These are phyloP conservation scores for Pagetopsis macropterus DNA, from an alignment of 2,797 vertebrate genomes.

Conservation along the genomic window DNA sequence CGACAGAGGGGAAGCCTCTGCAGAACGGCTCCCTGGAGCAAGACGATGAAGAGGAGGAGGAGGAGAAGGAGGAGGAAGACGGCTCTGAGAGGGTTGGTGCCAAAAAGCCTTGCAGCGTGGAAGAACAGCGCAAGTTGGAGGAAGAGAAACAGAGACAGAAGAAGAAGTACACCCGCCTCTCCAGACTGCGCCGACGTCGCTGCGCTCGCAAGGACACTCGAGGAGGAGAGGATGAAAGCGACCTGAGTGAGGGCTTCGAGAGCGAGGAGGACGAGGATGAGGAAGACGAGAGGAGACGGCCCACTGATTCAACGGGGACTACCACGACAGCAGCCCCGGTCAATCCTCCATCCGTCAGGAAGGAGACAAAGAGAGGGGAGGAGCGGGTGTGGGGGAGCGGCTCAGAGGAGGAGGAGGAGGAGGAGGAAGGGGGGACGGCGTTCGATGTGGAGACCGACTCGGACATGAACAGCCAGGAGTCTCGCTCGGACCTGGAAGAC, in stretches of 20 bases:
- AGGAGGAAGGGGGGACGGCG: conserved; percentile 91
- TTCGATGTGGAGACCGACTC: conserved; percentile 97
- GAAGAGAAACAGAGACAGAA: conserved; percentile 86
- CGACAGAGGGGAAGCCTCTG: conserved; percentile 62
- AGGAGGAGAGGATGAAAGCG: conserved; percentile 91
- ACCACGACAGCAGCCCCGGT: conserved; percentile 8
- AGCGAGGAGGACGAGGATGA: conserved; percentile 85
- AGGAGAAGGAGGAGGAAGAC: conserved; percentile 78
- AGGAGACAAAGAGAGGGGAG: conserved; percentile 78
- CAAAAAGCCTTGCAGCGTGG: conserved; percentile 30
- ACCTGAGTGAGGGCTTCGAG: conserved; percentile 97
- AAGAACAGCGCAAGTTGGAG: conserved; percentile 54
- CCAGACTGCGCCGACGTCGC: conserved; percentile 90
- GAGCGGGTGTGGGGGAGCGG: conserved; percentile 88
- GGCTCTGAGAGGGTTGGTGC: conserved; percentile 56
- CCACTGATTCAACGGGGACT: conserved; percentile 21
- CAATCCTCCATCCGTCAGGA: conserved; percentile 55
- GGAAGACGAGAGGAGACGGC: conserved; percentile 61
- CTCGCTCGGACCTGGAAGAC: conserved; percentile 95
- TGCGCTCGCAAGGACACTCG: conserved; percentile 84
- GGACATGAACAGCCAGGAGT: conserved; percentile 99
- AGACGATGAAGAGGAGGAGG: conserved; percentile 77
- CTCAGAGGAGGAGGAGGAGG: conserved; percentile 87
- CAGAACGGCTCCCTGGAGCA: conserved; percentile 86
- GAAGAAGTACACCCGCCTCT: conserved; percentile 92